Percentiles rank a stretch among this genome's conserved stretches.
Conservation (phyloP, 1,140 invertebrate genomes). For the Pogonomyrmex barbatus region DNA sequence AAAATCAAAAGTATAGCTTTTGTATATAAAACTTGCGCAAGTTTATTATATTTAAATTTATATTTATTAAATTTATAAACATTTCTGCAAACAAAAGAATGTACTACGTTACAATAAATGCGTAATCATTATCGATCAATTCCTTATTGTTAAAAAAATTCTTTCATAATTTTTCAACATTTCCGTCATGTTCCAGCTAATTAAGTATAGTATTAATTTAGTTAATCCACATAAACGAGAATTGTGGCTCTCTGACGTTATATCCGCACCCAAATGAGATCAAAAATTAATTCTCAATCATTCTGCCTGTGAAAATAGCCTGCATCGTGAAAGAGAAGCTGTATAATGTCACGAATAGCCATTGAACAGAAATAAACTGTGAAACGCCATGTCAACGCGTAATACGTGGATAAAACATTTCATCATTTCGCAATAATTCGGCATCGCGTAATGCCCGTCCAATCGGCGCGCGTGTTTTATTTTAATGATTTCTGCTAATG, state of each 20-base stretch:
- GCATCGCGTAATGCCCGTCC: not conserved
- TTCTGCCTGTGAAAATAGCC: conserved; percentile 14
- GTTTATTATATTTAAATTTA: conserved; percentile 21
- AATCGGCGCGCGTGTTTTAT: not conserved
- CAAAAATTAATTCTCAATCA: conserved; percentile 51
- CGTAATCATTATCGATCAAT: not conserved
- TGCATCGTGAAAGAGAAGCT: conserved; percentile 1
- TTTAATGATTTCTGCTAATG: conserved; percentile 43
- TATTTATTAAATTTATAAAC: not conserved
- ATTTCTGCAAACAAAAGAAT: not conserved
- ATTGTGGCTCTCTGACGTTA: not conserved
- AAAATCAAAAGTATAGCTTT: conserved; percentile 55
- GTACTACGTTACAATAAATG: not conserved
- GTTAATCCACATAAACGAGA: conserved; percentile 9
- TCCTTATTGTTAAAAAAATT: not conserved
- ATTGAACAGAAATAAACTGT: conserved; percentile 37
- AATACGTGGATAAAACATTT: conserved; percentile 11
- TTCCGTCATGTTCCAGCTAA: not conserved
- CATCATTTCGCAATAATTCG: conserved; percentile 32
- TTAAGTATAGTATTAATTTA: conserved; percentile 14
- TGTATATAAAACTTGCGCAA: conserved; percentile 54
- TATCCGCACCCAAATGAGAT: conserved; percentile 11
- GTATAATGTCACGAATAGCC: conserved; percentile 1
- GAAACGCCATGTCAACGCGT: not conserved
- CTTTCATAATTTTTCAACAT: not conserved